A percentile compares a stretch with the other conserved stretches of the same genome.
These are phyloP conservation scores for Thymallus thymallus DNA, from an alignment of 2,113 vertebrate species.

Conservation along the genomic window DNA sequence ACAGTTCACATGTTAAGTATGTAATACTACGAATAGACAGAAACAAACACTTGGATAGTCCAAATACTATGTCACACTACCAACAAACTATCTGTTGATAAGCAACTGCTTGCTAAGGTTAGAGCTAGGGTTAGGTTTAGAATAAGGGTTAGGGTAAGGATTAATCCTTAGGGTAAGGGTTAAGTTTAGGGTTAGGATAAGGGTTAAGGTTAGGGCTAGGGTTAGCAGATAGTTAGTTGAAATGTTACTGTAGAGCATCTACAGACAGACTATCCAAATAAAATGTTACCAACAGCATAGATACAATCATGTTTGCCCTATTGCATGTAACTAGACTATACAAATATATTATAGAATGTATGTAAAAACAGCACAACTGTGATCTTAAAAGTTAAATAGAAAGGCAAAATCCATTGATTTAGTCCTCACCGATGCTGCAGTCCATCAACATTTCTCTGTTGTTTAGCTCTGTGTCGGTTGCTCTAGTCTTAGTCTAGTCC, in stretches of 20 bases:
- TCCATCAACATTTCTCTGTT: not conserved
- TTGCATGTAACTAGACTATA: not conserved
- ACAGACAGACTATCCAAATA: no score
- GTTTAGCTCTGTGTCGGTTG: not conserved
- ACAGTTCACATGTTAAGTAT: not conserved
- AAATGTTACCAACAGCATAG: not conserved
- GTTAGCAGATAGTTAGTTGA: no score
- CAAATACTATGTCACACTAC: no score
- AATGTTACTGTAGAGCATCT: no score
- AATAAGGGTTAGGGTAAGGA: no score
- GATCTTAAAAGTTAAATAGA: not conserved
- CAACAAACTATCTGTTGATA: no score
- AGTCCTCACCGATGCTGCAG: not conserved
- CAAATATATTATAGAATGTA: not conserved
- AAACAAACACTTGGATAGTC: not conserved
- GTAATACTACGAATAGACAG: not conserved
- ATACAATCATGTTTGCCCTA: not conserved
- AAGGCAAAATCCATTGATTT: not conserved
- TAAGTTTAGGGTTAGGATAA: no score
- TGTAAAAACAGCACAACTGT: not conserved
- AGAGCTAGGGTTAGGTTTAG: no score
- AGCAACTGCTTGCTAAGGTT: no score
- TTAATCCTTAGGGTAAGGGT: no score
- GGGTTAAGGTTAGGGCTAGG: no score
- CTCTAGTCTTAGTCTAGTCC: not conserved